Base-by-base conservation (phyloP, 2,113 vertebrate genomes). In the Sylvilagus bachmani region DNA sequence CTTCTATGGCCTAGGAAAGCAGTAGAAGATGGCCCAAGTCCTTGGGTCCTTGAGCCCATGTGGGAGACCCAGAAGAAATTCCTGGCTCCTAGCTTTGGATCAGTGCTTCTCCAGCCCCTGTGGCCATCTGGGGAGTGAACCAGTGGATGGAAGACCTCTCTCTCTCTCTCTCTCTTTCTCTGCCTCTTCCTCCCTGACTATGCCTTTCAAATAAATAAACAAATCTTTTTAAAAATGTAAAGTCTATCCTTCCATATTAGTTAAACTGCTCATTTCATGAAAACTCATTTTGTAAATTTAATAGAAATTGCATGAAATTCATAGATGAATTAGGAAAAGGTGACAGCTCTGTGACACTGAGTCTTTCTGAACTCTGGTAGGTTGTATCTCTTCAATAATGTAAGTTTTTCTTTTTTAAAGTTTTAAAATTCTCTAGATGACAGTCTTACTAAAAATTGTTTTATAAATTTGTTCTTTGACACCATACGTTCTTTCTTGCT, bases 211-310 rank as follows among this genome's bases (percentile, higher is more conserved):
- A 44, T 44, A 44, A 44, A 44, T 44, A 44, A 44, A 44, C 44
- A 44, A 44, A 44, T 44, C 44, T 44, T 67, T 84, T 79, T 19
- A 80, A 8, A 67, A 84, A 11, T 29, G 6, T 31, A 44, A n/a
- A 29, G 6, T 17, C 31, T 88, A n/a, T 29, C 25, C 33, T 77
- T 24, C 6, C 27, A 71, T 31, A 44, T 62, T 83, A 75, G 29
- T 86, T 91, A 77, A 90, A 61, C 14, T 71, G 9, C 49, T 49
- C 44, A 62, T 90, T 44, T 73, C 29, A 33, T 71, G 29, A n/a
- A 61, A 82, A 95, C 10, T 58, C 16, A 78, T 36, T 64, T 78
- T 91, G 31, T 19, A 51, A 69, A 62, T 69, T 90, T 90, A 85
- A 33, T 27, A 53, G 19, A 93, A 91, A 85, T 75, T 62, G 16